Percentiles rank a stretch among this genome's conserved stretches.
Conservation (phyloP, 2,888 invertebrate genomes). For the Ornithoptera alexandrae region DNA sequence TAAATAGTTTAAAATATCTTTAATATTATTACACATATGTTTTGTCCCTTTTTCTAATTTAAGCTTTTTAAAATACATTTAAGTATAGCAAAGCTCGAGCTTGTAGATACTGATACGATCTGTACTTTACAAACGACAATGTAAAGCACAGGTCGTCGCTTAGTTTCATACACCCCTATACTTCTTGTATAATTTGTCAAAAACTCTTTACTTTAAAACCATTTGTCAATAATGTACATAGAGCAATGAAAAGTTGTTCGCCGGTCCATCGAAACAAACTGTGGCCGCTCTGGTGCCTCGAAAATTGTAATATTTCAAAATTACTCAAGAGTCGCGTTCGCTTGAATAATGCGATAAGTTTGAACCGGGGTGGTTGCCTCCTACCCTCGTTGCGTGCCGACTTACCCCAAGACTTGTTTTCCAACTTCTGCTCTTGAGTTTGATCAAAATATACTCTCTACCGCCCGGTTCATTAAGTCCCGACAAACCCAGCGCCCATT, state of each 20-base stretch:
- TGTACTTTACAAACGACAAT: too few relatives aligned
- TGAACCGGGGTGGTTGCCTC: conserved; percentile 55
- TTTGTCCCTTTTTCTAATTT: too few relatives aligned
- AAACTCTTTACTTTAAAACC: too few relatives aligned
- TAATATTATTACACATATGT: too few relatives aligned
- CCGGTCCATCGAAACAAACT: conserved; percentile 50
- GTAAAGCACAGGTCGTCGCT: too few relatives aligned
- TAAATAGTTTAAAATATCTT: too few relatives aligned
- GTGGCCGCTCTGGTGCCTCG: conserved; percentile 61
- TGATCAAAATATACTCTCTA: conserved; percentile 73
- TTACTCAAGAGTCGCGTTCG: conserved; percentile 80
- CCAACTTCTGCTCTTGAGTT: conserved; percentile 73
- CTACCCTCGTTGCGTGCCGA: conserved; percentile 59
- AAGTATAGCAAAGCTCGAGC: too few relatives aligned
- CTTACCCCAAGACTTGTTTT: conserved; percentile 66
- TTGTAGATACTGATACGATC: too few relatives aligned
- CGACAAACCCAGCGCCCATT: conserved; percentile 26
- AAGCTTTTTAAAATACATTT: too few relatives aligned
- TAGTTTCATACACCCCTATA: too few relatives aligned
- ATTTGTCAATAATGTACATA: too few relatives aligned
- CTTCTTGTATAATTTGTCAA: too few relatives aligned
- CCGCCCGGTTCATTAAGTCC: conserved; percentile 47
- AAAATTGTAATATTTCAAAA: conserved; percentile 81
- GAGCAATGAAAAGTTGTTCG: conserved; percentile 43
- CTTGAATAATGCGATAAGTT: conserved; percentile 79